Evolutionary conservation across 2,797 vertebrate genomes (phyloP).

Genomic region (Clarias platycephalus): DNA sequence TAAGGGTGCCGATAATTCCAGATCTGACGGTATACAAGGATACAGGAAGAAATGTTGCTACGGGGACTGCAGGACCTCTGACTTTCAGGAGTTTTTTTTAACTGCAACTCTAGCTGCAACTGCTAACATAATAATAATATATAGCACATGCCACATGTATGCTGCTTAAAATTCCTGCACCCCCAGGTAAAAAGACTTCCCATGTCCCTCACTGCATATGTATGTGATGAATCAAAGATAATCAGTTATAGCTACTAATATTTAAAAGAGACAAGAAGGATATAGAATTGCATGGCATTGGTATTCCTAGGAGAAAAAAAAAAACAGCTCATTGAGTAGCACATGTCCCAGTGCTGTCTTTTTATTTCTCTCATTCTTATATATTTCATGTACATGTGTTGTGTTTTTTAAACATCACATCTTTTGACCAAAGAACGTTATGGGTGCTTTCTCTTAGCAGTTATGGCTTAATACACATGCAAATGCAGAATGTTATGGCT

Average conservation of each 20-base stretch:
- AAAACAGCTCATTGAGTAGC: neutral
- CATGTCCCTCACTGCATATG: neutral
- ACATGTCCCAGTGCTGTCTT: neutral
- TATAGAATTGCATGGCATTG: neutral
- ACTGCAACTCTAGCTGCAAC: neutral
- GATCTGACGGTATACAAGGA: neutral
- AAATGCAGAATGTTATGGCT: constrained; percentile 49
- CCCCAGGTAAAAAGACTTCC: neutral
- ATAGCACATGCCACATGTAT: neutral
- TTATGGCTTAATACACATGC: neutral
- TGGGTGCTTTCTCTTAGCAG: constrained; percentile 26
- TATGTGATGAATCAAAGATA: neutral
- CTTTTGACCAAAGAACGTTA: constrained; percentile 12
- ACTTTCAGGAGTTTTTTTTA: neutral
- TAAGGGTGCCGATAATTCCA: neutral
- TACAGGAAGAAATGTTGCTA: neutral
- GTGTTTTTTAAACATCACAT: neutral
- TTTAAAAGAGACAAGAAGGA: neutral
- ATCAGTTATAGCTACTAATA: neutral
- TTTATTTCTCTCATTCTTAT: neutral
- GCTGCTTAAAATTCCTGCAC: neutral
- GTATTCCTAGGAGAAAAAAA: neutral
- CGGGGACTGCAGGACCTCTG: neutral
- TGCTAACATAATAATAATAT: constrained; percentile 7
- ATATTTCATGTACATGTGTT: constrained; percentile 16